phyloP scores from a whole-genome alignment of 2,888 invertebrate species.

The Stenolophus ochropezus region DNA sequence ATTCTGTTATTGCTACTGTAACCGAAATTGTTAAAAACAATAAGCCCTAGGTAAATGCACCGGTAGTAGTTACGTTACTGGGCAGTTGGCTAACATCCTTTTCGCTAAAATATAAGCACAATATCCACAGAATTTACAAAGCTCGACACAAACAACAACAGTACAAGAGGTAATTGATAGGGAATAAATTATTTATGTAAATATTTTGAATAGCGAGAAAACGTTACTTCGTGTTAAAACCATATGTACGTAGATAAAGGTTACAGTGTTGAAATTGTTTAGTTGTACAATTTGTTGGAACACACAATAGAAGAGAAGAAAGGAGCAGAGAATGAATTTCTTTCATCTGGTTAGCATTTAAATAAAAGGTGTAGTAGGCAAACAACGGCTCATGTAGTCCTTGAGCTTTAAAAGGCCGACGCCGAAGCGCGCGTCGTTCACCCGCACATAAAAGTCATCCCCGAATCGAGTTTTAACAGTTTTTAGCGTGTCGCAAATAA shows the following conservation, averaged over 20 bases:
- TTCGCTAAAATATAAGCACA: no score
- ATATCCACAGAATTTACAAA: no score
- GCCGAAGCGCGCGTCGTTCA: background rate
- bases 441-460: slow-evolving; percentile 46
- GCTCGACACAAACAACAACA: no score
- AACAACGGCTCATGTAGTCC: background rate
- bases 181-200: no score
- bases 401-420: slow-evolving; percentile 29
- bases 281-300: background rate
- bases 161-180: no score
- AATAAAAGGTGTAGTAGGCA: slow-evolving; percentile 2
- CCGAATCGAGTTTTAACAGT: slow-evolving; percentile 50
- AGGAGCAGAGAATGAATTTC: background rate
- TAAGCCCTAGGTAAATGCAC: no score
- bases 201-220: no score
- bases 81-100: no score
- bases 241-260: background rate
- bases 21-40: no score
- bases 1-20: no score
- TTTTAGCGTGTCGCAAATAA: slow-evolving; percentile 54
- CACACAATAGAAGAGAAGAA: background rate
- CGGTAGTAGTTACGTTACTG: no score
- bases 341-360: slow-evolving; percentile 2
- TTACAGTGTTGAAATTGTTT: background rate
- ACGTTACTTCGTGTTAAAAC: background rate